These are phyloP conservation scores for Eulacestoma nigropectus DNA, from an alignment of 2,113 vertebrate genomes.

Conservation along the genomic window DNA sequence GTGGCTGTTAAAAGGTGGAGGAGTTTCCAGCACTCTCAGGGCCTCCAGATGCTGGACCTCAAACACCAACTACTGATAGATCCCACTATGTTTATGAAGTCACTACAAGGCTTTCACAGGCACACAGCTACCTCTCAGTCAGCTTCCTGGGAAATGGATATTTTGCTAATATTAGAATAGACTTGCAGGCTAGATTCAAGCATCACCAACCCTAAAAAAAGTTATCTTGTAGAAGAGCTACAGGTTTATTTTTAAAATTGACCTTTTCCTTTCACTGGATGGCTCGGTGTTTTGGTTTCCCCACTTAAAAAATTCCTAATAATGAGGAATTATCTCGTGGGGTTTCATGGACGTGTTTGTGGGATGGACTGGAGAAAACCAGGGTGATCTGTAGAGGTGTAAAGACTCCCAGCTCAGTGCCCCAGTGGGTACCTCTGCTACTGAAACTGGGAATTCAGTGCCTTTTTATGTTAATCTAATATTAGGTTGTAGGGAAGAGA, in stretches of 20 bases:
- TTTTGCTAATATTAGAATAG: slow-evolving; percentile 44
- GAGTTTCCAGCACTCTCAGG: not conserved
- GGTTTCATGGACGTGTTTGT: not conserved
- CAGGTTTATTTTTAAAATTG: slow-evolving; percentile 60
- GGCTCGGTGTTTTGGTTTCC: not conserved
- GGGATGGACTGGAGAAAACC: not conserved
- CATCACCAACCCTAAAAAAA: slow-evolving; percentile 24
- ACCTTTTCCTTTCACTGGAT: slow-evolving; percentile 31
- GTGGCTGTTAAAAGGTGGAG: not conserved
- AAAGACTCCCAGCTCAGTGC: not conserved
- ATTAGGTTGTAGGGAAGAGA: slow-evolving; percentile 10
- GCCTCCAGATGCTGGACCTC: not conserved
- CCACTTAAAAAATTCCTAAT: not conserved
- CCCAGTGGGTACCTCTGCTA: not conserved
- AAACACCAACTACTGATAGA: not conserved
- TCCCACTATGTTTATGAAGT: not conserved
- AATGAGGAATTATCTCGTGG: not conserved
- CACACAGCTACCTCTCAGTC: not conserved
- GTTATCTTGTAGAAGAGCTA: not conserved
- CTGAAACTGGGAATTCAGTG: not conserved
- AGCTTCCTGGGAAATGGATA: not conserved
- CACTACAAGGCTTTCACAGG: not conserved
- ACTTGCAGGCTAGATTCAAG: not conserved
- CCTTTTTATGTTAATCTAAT: slow-evolving; percentile 50
- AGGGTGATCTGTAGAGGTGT: not conserved